Base-by-base conservation (phyloP, 2,797 vertebrate genomes). In the Novumbra hubbsi region DNA sequence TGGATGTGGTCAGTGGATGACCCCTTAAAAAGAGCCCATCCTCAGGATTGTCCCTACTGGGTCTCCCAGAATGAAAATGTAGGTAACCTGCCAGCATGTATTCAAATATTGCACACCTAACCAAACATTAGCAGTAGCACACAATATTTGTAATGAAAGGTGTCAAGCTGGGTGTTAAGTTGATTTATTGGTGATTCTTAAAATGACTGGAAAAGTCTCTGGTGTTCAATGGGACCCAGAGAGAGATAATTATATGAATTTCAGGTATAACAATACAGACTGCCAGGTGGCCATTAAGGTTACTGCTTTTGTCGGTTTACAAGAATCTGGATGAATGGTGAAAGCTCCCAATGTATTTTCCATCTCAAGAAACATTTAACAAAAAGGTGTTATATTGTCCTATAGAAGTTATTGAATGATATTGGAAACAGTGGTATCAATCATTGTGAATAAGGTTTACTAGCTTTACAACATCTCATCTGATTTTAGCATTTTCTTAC, bases 41-140 rank as follows among this genome's bases (percentile, higher is more conserved):
- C 79, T 83, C 79, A 87, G 80, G 65, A 84, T 87, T 85, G 84
- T 81, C 88, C 30, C 83, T 83, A 84, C 84, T 88, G 83, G 67
- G 87, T 88, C 83, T 84, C 17, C 83, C 86, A 74, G 74, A 85
- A 84, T 86, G 79, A 81, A 85, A 80, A 87, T 84, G 79, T 74
- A 32, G 82, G 83, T 83, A 86, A 81, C 85, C 84, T 88, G 84
- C 87, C 82, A 85, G 75, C 76, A 15, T 12, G 60, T 88, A 87
- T 90, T 87, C 90, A 88, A 90, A 78, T 73, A 76, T 60, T 84
- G 83, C 82, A 83, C 79, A 88, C 84, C 81, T 82, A 72, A 68
- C 67, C 21, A 60, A 63, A 38, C 73, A 74, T 78, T 81, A 77
- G 76, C 84, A 81, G 74, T 83, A 83, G 78, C 84, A 70, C 76